Base-by-base conservation (phyloP, 2,888 invertebrate species). In the Chymomyza caudatula region DNA sequence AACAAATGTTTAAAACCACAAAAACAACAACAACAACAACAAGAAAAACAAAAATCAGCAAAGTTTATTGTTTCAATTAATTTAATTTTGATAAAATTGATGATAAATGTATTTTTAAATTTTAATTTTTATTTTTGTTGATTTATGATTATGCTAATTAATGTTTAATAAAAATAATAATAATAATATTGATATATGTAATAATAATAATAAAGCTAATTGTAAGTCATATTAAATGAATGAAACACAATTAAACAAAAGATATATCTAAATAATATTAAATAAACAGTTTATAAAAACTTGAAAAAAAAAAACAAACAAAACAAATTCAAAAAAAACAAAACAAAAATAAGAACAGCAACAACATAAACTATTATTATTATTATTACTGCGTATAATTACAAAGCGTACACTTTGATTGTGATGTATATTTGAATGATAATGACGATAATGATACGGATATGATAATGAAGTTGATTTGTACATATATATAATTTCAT, bases 351-450 rank as follows among this genome's bases (percentile, higher is more conserved):
- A 29, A 44, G 15, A 37, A 13, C 15, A 43, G 43, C 19, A 19
- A 44, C n/a, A 44, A 37, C 17, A 49, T 63, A 68, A 62, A 73
- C 60, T 73, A 76, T 76, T 76, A 78, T 81, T 68, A 74, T 63
- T 74, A 74, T 60, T 47, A 82, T 77, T 79, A 76, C 63, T 65
- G 74, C 74, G 60, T 77, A 74, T 71, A 62, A 77, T 76, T 80
- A 80, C 76, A 80, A 80, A 78, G 85, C 81, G 82, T 82, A 82
- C 83, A 82, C 83, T 82, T 85, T 82, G 80, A 83, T 83, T 83
- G 82, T 83, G 82, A 83, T 83, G 85, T 85, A 83, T 80, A 85
- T 83, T 83, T 79, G 80, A 81, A 84, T 82, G 75, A 76, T 65
- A 73, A 75, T 75, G 73, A 74, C 11, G 19, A 20, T 68, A 68